Percentiles rank a stretch among this genome's conserved stretches.
These are phyloP conservation scores for Trachops cirrhosus DNA, from an alignment of 2,797 vertebrate genomes.

Conservation along the genomic window DNA sequence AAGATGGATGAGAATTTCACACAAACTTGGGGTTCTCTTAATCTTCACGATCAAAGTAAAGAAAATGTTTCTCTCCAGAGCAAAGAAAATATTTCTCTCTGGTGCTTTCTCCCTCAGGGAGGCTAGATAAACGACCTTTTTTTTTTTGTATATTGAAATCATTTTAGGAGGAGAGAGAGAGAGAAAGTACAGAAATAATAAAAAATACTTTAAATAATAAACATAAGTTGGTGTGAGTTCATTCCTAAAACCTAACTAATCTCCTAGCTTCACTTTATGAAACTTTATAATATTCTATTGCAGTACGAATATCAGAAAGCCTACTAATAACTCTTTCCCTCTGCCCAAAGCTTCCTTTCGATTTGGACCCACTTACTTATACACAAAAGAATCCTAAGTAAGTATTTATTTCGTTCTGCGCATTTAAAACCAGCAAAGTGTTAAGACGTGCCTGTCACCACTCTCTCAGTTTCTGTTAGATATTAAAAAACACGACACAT, in stretches of 20 bases:
- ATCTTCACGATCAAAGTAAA: background rate
- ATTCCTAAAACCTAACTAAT: background rate
- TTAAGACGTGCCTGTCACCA: background rate
- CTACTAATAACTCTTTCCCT: background rate
- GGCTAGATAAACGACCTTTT: background rate
- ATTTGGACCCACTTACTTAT: background rate
- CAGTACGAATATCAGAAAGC: background rate
- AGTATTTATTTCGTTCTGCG: background rate
- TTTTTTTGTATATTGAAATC: background rate
- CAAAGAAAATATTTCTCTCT: background rate
- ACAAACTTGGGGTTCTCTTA: background rate
- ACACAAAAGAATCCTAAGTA: background rate
- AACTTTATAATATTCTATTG: background rate
- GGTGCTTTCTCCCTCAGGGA: background rate
- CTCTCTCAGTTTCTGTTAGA: background rate
- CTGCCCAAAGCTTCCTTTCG: background rate
- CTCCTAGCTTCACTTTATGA: background rate
- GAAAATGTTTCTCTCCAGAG: background rate
- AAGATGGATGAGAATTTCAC: background rate
- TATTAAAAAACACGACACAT: background rate
- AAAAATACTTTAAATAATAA: background rate
- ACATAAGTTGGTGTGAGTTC: background rate
- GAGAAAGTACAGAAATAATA: background rate
- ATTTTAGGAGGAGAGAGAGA: background rate
- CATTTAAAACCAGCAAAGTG: background rate